Evolutionary conservation across 2,797 vertebrate species (phyloP).

Genomic region (Falco rusticolus): DNA sequence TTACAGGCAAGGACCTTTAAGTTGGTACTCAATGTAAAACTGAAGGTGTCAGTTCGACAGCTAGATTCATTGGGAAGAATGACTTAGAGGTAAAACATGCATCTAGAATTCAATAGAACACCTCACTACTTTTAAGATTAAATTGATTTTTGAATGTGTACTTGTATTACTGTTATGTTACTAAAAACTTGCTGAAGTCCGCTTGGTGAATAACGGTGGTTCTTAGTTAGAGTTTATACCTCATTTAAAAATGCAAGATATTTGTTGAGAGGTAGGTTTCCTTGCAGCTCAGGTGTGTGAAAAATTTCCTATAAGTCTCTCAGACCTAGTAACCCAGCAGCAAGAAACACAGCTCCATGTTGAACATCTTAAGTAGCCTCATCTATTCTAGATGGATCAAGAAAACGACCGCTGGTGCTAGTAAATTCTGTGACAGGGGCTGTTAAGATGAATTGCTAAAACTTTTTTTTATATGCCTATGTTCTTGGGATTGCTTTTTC

Average conservation of each 20-base stretch:
- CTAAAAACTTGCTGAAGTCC: background rate
- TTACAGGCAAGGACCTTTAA: background rate
- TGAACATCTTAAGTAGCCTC: background rate
- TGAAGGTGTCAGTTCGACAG: background rate
- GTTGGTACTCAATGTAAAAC: background rate
- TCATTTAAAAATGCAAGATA: background rate
- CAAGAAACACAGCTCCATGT: background rate
- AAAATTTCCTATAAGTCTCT: background rate
- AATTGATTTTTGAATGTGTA: background rate
- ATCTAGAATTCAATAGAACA: background rate
- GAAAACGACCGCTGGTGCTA: background rate
- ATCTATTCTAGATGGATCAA: background rate
- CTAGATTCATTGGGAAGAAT: background rate
- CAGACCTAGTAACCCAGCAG: background rate
- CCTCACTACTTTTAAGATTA: background rate
- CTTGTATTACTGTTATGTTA: background rate
- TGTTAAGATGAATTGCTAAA: background rate
- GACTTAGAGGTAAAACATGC: background rate
- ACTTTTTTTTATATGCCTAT: background rate
- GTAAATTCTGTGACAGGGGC: background rate
- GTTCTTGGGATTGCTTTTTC: background rate
- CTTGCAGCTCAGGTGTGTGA: background rate
- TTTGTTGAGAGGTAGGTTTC: background rate
- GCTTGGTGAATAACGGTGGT: fast-evolving
- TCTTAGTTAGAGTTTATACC: background rate